phyloP scores from a whole-genome alignment of 2,888 invertebrate genomes.

The Drepana falcataria region DNA sequence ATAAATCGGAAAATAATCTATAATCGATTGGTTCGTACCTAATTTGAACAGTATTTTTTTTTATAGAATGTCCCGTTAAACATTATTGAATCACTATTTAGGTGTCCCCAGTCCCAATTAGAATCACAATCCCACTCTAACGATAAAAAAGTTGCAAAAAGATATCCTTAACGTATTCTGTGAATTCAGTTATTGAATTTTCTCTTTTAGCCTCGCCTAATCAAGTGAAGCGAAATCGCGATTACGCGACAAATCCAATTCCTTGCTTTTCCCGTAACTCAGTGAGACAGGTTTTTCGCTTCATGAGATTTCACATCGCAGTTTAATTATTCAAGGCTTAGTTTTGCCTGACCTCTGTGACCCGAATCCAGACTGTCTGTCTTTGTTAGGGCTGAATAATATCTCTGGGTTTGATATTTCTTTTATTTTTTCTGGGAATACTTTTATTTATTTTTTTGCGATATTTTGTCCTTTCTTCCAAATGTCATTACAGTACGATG shows the following conservation, averaged over 20 bases:
- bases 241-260: slow-evolving; percentile 64
- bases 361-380: neutral
- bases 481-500: no score
- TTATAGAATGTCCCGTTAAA: no score
- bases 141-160: slow-evolving; percentile 11
- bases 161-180: slow-evolving; percentile 42
- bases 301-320: slow-evolving; percentile 34
- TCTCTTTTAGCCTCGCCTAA: slow-evolving; percentile 43
- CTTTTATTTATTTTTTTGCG: no score
- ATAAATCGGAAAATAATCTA: no score
- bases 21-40: no score
- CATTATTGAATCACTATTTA: no score
- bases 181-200: slow-evolving; percentile 41
- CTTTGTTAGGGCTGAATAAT: neutral
- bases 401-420: neutral
- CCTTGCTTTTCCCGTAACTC: slow-evolving; percentile 39
- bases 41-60: no score
- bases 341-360: neutral
- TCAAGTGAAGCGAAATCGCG: slow-evolving; percentile 53
- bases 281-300: slow-evolving; percentile 30
- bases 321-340: slow-evolving; percentile 24
- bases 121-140: slow-evolving; percentile 4
- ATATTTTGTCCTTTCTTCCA: no score
- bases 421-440: neutral
- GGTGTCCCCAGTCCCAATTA: no score